phyloP scores from a whole-genome alignment of 2,113 vertebrate genomes.

The Uria aalge region DNA sequence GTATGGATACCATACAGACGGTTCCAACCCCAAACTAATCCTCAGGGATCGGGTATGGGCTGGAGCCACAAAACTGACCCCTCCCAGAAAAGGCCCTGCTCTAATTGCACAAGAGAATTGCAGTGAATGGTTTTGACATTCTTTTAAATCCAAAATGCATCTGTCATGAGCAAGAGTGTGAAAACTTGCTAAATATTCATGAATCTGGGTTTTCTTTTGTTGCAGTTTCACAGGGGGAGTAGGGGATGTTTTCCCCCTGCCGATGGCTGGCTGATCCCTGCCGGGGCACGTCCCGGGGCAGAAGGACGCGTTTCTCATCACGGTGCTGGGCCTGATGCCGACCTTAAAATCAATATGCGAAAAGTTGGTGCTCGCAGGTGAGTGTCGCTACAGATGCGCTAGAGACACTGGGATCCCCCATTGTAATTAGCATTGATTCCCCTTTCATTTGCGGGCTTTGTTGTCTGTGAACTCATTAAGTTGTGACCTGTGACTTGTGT shows the following conservation, averaged over 20 bases:
- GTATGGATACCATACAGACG: background rate
- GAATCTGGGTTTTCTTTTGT: background rate
- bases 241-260: background rate
- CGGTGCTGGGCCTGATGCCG: background rate
- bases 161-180: background rate
- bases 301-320: background rate
- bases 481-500: background rate
- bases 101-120: background rate
- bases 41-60: background rate
- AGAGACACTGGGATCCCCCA: background rate
- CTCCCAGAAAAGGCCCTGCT: background rate
- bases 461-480: conserved; percentile 20
- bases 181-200: conserved; percentile 24
- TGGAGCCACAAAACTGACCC: background rate
- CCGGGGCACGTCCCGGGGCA: background rate
- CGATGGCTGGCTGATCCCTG: background rate
- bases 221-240: background rate
- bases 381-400: background rate
- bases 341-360: background rate
- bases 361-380: background rate
- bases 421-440: background rate
- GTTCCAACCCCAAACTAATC: background rate
- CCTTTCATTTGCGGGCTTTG: background rate
- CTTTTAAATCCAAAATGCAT: background rate
- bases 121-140: background rate